Conservation (phyloP, 1,140 invertebrate genomes). For the Oedothorax gibbosus region DNA sequence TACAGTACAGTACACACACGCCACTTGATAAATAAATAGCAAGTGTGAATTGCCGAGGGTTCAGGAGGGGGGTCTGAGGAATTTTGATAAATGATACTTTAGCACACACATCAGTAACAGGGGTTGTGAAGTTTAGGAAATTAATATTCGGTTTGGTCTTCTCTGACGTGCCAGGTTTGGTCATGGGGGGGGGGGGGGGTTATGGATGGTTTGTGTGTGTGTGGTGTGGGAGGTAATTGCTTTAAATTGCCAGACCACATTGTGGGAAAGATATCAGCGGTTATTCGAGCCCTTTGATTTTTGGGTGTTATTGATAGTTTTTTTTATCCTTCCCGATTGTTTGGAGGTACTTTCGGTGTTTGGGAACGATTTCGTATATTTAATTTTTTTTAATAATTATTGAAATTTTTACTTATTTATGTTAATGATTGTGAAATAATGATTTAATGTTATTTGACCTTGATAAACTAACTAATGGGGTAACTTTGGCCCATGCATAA, state of each 20-base stretch:
- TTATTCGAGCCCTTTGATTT: conserved; percentile 15
- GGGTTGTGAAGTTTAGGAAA: background rate
- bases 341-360: background rate
- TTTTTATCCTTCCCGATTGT: background rate
- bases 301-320: background rate
- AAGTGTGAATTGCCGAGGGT: conserved; percentile 49
- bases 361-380: background rate
- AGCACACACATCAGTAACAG: conserved; percentile 52
- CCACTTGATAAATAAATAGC: conserved; percentile 54
- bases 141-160: conserved; percentile 43
- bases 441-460: too few relatives aligned
- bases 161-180: conserved; percentile 42
- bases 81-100: conserved; percentile 57
- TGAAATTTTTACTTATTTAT: too few relatives aligned
- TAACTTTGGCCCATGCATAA: too few relatives aligned
- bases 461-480: too few relatives aligned
- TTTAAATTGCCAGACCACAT: conserved; percentile 47
- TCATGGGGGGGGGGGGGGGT: background rate
- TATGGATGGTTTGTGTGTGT: conserved; percentile 23
- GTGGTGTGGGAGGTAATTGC: conserved; percentile 42
- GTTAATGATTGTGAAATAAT: too few relatives aligned
- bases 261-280: conserved; percentile 48
- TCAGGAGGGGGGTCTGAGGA: conserved; percentile 7
- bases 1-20: conserved; percentile 16
- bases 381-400: too few relatives aligned